Evolutionary conservation across 2,888 invertebrate species (phyloP), one percentile per base, ranked within the genome.

Genomic region (Sinopyrophorus schimmeli): DNA sequence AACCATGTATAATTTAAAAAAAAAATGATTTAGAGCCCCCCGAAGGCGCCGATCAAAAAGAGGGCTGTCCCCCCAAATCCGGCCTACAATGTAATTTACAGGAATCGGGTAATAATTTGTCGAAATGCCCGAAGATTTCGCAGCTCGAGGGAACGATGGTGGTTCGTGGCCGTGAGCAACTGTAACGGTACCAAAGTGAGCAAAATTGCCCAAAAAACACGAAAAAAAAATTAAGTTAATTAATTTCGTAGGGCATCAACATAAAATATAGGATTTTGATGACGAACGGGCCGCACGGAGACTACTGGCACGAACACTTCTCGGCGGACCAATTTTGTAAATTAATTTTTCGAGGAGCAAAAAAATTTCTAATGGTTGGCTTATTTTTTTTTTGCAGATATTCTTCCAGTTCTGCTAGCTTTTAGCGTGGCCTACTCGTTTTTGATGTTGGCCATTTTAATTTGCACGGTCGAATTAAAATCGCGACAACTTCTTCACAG

Each of bases 321-420:
- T 94, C 94, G 0, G 94, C 93, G 5, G 95, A 96, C 71, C 92
- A 96, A 75, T 93, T 94, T 75, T 92, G 94, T 92, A 78, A 85
- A 89, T 78, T n/a, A n/a, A n/a, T n/a, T n/a, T n/a, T n/a, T n/a
- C n/a, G n/a, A n/a, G n/a, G n/a, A n/a, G n/a, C n/a, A n/a, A n/a
- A n/a, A n/a, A n/a, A n/a, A n/a, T n/a, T n/a, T n/a, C n/a, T n/a
- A n/a, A n/a, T n/a, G n/a, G n/a, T n/a, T n/a, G n/a, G n/a, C n/a
- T n/a, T n/a, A n/a, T n/a, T n/a, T 3, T 51, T 53, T 43, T 50
- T 44, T 78, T 77, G 3, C 79, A 95, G 94, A 92, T 69, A 91
- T 94, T 43, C 76, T 94, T 0, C 92, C 92, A 30, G 83, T 90
- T 5, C 76, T 93, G 9, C 80, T 92, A 61, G 80, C 83, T 0